These are phyloP conservation scores for Oxyscelio sp. DNA, from an alignment of 2,888 invertebrate species.

Conservation along the genomic window DNA sequence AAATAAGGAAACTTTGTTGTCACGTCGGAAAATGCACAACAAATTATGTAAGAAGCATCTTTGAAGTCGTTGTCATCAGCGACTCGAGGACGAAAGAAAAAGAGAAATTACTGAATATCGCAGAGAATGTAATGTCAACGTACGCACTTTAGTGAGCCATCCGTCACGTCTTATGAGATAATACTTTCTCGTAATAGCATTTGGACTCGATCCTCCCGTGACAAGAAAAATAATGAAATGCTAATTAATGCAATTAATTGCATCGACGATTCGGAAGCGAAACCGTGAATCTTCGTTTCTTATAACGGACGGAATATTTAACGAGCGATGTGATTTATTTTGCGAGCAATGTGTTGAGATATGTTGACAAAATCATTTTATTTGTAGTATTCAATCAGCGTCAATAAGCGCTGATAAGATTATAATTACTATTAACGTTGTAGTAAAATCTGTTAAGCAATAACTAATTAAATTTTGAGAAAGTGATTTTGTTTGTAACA, in stretches of 20 bases:
- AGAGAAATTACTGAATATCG: constrained; percentile 80
- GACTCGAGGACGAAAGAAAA: constrained; percentile 46
- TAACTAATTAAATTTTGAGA: too few relatives aligned
- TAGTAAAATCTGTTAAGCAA: too few relatives aligned
- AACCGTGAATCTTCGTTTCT: constrained; percentile 15
- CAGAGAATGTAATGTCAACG: constrained; percentile 82
- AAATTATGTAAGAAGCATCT: constrained; percentile 33
- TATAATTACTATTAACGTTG: too few relatives aligned
- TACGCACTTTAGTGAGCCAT: constrained; percentile 83
- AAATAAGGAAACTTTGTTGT: constrained; percentile 7
- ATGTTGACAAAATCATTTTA: not conserved
- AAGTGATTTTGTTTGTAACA: too few relatives aligned
- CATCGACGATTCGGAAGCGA: constrained; percentile 31
- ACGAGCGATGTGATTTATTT: not conserved
- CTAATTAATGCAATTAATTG: constrained; percentile 64
- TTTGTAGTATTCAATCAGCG: too few relatives aligned
- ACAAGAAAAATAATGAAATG: constrained; percentile 62
- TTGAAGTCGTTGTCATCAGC: not conserved
- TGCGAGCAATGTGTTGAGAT: not conserved
- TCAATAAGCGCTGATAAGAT: too few relatives aligned
- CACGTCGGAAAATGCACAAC: constrained; percentile 16
- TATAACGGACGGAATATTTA: not conserved
- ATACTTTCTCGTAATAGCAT: constrained; percentile 72
- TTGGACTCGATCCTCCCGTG: constrained; percentile 48
- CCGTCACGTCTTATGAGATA: constrained; percentile 82